Evolutionary conservation across 2,113 vertebrate genomes (phyloP), one percentile per base, ranked within the genome.

Genomic region (Myxocyprinus asiaticus): DNA sequence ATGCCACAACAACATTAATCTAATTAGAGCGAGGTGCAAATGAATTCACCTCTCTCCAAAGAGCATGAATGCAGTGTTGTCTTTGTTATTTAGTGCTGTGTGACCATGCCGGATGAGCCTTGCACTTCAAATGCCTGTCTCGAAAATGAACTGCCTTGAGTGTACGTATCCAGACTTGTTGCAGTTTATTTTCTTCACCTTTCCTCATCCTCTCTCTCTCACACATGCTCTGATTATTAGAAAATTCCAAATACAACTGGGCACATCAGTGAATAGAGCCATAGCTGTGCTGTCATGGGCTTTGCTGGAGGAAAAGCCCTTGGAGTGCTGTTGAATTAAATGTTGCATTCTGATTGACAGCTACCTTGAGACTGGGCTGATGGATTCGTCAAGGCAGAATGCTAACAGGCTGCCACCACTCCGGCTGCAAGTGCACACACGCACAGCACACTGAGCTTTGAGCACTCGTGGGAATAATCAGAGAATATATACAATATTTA

Each of bases 261-360:
- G 94, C 91, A 88, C 93, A 83, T 91, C 91, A 87, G 87, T 92
- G 95, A 96, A 98, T 97, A 97, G 95, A 98, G 97, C 93, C 95
- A 94, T 97, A 95, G 94, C 86, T 87, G 79, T 81, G 90, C 95
- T 97, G 96, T 98, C 96, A 95, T 94, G 95, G 88, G 94, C 90
- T 79, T 86, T 90, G 92, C 75, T 43, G 77, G 87, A 89, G 86
- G 87, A 91, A 93, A 93, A 93, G 93, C 94, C 95, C 95, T 96
- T 78, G 59, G 93, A 93, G 96, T 94, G 94, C 94, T 92, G 92
- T 91, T 94, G 95, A 93, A 97, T 93, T 94, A 95, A 96, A 95
- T 93, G 96, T 96, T 96, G 95, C 93, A 79, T 93, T 93, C 93
- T 97, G 96, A 98, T 94, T 96, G 98, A 96, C 96, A 94, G 96